A percentile compares a stretch with the other conserved stretches of the same genome.
phyloP scores from a whole-genome alignment of 2,113 vertebrate genomes.

The Nycticebus coucang region DNA sequence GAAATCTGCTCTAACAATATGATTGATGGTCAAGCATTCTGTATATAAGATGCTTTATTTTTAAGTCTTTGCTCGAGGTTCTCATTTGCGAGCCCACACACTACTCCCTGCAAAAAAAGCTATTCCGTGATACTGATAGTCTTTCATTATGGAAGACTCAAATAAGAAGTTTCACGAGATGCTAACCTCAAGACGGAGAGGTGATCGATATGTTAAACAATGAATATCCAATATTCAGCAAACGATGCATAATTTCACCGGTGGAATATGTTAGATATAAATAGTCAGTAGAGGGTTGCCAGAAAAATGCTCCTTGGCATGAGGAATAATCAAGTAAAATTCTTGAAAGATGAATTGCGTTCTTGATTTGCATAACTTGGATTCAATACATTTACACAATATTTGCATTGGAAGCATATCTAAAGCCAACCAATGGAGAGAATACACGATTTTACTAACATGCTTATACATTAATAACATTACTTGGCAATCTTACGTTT shows the following conservation, averaged over 20 bases:
- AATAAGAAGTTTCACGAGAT: slow-evolving; percentile 74
- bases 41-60: slow-evolving; percentile 35
- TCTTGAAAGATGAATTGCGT: slow-evolving; percentile 86
- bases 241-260: slow-evolving; percentile 82
- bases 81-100: slow-evolving; percentile 42
- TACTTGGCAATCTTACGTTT: slow-evolving; percentile 92
- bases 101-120: not conserved
- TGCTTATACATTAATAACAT: slow-evolving; percentile 94
- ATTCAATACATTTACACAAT: slow-evolving; percentile 86
- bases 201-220: slow-evolving; percentile 83
- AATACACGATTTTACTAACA: slow-evolving; percentile 87
- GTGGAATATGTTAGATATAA: slow-evolving; percentile 85
- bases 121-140: not conserved
- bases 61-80: slow-evolving; percentile 45
- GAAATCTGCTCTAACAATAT: slow-evolving; percentile 32
- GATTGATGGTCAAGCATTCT: slow-evolving; percentile 58
- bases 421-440: slow-evolving; percentile 85
- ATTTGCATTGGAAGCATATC: slow-evolving; percentile 89
- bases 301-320: slow-evolving; percentile 84
- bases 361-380: slow-evolving; percentile 86
- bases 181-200: slow-evolving; percentile 75
- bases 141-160: slow-evolving; percentile 39
- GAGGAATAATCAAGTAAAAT: slow-evolving; percentile 87
- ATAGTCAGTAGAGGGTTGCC: slow-evolving; percentile 84
- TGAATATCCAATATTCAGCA: slow-evolving; percentile 84